These are phyloP conservation scores for Artemia franciscana DNA, from an alignment of 1,140 invertebrate genomes.

Conservation along the genomic window DNA sequence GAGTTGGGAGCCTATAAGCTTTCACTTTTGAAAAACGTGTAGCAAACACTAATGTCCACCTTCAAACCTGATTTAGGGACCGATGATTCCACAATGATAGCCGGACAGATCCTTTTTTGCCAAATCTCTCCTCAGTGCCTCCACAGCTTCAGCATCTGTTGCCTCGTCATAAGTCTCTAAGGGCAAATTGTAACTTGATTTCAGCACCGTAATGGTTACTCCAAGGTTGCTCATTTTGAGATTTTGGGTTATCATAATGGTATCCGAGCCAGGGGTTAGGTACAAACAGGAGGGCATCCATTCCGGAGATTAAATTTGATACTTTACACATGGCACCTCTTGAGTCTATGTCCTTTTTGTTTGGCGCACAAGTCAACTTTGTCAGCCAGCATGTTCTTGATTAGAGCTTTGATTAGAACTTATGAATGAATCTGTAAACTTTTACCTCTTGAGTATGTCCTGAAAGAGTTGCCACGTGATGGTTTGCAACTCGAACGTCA, in stretches of 20 bases:
- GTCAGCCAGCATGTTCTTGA: not conserved
- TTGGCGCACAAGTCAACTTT: not conserved
- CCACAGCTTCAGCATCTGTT: not conserved
- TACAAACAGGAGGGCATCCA: not conserved
- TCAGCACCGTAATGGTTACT: not conserved
- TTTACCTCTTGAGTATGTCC: constrained; percentile 57
- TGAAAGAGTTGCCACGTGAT: constrained; percentile 42
- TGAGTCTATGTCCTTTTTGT: not conserved
- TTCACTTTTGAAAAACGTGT: not conserved
- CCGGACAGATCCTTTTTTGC: not conserved
- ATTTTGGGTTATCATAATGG: not conserved
- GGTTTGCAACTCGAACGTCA: constrained; percentile 71
- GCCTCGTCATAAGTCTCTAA: not conserved
- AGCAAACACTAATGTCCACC: not conserved
- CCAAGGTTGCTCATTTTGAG: not conserved
- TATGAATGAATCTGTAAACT: no score
- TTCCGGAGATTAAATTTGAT: not conserved
- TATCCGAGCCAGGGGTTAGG: not conserved
- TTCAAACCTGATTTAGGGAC: not conserved
- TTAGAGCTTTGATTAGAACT: not conserved
- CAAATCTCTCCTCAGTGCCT: not conserved
- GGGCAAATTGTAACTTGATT: not conserved
- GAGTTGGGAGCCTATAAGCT: not conserved
- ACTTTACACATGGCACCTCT: not conserved
- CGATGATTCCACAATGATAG: not conserved